A percentile compares a stretch with the other conserved stretches of the same genome.
Evolutionary conservation across 2,113 vertebrate genomes (phyloP).

Genomic region (Callocephalon fimbriatum): DNA sequence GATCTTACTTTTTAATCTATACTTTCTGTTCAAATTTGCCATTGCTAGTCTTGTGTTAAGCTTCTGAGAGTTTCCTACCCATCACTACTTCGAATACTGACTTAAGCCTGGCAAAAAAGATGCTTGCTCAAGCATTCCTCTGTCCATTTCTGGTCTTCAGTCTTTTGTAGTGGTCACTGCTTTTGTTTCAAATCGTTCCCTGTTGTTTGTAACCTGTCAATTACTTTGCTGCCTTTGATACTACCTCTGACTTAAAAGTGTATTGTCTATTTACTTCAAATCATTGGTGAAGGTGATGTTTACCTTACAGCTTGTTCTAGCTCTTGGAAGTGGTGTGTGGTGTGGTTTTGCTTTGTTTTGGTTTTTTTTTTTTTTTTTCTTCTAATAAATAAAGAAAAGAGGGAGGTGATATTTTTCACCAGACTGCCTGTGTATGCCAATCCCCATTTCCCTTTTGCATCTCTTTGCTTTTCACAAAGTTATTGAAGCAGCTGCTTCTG

Average conservation of each 20-base stretch:
- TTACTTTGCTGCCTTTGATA: not conserved
- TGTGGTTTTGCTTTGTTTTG: not conserved
- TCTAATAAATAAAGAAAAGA: not conserved
- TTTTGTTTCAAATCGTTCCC: not conserved
- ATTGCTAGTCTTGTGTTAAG: not conserved
- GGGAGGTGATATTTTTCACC: not conserved
- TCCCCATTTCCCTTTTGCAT: not conserved
- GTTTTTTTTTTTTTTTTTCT: not conserved
- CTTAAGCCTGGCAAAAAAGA: not conserved
- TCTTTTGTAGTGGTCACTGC: not conserved
- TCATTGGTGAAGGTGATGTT: not conserved
- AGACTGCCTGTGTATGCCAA: not conserved
- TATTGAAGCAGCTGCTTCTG: not conserved
- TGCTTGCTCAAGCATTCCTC: rapidly evolving
- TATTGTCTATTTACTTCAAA: not conserved
- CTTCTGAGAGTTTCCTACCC: not conserved
- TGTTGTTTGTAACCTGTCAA: not conserved
- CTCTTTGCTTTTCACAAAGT: not conserved
- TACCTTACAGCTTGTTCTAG: not conserved
- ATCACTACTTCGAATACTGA: not conserved
- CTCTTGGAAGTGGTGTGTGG: not conserved
- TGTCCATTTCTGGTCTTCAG: not conserved
- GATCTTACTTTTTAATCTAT: not conserved
- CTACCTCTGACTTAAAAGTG: not conserved
- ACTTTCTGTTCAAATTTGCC: not conserved